phyloP scores from a whole-genome alignment of 2,888 invertebrate species.

The Netelia inedita region DNA sequence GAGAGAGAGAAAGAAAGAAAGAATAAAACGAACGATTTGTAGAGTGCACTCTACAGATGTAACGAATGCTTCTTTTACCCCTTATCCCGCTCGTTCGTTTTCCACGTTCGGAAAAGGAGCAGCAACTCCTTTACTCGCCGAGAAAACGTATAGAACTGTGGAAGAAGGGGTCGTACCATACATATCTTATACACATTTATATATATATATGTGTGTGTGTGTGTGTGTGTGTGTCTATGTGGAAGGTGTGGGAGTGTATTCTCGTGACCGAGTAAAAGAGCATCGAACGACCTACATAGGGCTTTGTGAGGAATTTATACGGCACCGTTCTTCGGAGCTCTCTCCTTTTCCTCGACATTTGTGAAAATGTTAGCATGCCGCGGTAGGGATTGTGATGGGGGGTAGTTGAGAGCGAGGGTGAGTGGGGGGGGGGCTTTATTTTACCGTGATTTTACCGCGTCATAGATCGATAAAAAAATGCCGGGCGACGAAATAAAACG shows the following conservation, averaged over 20 bases:
- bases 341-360: slow-evolving; percentile 50
- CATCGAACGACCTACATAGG: slow-evolving; percentile 70
- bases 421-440: slow-evolving; percentile 30
- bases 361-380: slow-evolving; percentile 51
- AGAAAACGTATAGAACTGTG: slow-evolving; percentile 41
- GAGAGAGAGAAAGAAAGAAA: slow-evolving; percentile 30
- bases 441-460: slow-evolving; percentile 37
- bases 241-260: slow-evolving; percentile 7
- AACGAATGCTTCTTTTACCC: slow-evolving; percentile 65
- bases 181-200: background rate
- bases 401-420: too few relatives aligned
- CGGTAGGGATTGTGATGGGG: too few relatives aligned
- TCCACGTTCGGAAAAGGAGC: slow-evolving; percentile 48
- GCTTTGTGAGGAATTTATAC: slow-evolving; percentile 71
- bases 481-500: background rate
- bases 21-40: slow-evolving; percentile 62
- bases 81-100: slow-evolving; percentile 64
- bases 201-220: slow-evolving; percentile 2
- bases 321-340: slow-evolving; percentile 46
- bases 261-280: slow-evolving; percentile 51
- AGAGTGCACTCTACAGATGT: slow-evolving; percentile 65
- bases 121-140: slow-evolving; percentile 54
- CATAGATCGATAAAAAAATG: slow-evolving; percentile 2
- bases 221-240: background rate
- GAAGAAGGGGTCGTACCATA: slow-evolving; percentile 38